Conservation (phyloP, 2,113 vertebrate species). For the Ancistrus triradiatus region DNA sequence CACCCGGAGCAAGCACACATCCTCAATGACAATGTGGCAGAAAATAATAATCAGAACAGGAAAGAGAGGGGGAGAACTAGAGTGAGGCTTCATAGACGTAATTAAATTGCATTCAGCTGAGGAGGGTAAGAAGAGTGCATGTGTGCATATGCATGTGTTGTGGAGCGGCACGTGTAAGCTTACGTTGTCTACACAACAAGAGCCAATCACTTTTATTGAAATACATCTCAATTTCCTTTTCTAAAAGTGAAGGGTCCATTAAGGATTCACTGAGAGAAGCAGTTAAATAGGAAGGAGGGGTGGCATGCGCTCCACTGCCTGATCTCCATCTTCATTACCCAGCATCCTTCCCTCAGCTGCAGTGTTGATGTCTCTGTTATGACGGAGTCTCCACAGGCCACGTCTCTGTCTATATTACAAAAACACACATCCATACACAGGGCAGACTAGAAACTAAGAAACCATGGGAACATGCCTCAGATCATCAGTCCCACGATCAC, state of each 20-base stretch:
- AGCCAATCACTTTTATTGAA: conserved; percentile 82
- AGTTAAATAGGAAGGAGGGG: conserved; percentile 68
- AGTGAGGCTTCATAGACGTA: conserved; percentile 67
- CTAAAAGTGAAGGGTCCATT: conserved; percentile 72
- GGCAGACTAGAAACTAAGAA: too few relatives aligned
- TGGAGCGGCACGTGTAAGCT: conserved; percentile 55
- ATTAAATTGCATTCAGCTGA: conserved; percentile 74
- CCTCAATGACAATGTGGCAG: conserved; percentile 69
- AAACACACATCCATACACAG: too few relatives aligned
- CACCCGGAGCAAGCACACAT: conserved; percentile 53
- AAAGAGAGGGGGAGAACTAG: conserved; percentile 56
- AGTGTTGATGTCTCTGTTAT: conserved; percentile 33
- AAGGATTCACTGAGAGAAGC: conserved; percentile 68
- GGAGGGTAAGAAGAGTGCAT: conserved; percentile 56
- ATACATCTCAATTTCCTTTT: conserved; percentile 76
- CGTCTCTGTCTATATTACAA: background rate
- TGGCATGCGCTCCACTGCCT: conserved; percentile 63
- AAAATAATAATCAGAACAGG: conserved; percentile 67
- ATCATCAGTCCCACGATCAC: too few relatives aligned
- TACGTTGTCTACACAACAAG: conserved; percentile 75
- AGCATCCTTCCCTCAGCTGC: conserved; percentile 34
- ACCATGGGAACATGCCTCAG: too few relatives aligned
- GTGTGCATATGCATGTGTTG: conserved; percentile 47
- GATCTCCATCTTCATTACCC: conserved; percentile 64
- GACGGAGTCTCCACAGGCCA: too few relatives aligned